A percentile compares a stretch with the other conserved stretches of the same genome.
Evolutionary conservation across 2,797 vertebrate genomes (phyloP).

Genomic region (Galago senegalensis): DNA sequence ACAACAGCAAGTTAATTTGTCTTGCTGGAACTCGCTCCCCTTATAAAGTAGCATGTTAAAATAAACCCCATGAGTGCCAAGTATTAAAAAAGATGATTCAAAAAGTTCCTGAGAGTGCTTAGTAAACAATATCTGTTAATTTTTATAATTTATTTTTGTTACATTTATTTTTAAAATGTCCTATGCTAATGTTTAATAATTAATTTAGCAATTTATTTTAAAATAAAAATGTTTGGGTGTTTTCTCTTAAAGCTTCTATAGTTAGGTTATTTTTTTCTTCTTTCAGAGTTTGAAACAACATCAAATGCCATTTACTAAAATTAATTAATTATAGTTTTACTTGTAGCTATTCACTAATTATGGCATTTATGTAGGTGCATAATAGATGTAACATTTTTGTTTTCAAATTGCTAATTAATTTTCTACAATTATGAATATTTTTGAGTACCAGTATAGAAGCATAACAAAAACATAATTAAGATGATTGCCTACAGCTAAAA

Average conservation of each 20-base stretch:
- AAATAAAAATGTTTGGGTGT: neutral
- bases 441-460: neutral
- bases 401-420: constrained; percentile 39
- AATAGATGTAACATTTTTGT: neutral
- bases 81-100: neutral
- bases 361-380: neutral
- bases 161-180: neutral
- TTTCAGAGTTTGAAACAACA: neutral
- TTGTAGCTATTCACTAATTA: neutral
- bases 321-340: constrained; percentile 1
- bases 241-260: neutral
- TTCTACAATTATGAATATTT: neutral
- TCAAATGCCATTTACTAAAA: constrained; percentile 30
- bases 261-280: neutral
- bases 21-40: neutral
- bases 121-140: neutral
- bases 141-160: neutral
- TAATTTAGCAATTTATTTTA: neutral
- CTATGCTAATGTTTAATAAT: neutral
- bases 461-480: neutral
- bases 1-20: neutral
- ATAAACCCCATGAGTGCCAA: neutral
- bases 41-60: neutral
- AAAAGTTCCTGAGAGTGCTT: neutral
- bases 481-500: neutral